Evolutionary conservation across 1,140 invertebrate species (phyloP), one percentile per base, ranked within the genome.

Genomic region (Ladona fulva): DNA sequence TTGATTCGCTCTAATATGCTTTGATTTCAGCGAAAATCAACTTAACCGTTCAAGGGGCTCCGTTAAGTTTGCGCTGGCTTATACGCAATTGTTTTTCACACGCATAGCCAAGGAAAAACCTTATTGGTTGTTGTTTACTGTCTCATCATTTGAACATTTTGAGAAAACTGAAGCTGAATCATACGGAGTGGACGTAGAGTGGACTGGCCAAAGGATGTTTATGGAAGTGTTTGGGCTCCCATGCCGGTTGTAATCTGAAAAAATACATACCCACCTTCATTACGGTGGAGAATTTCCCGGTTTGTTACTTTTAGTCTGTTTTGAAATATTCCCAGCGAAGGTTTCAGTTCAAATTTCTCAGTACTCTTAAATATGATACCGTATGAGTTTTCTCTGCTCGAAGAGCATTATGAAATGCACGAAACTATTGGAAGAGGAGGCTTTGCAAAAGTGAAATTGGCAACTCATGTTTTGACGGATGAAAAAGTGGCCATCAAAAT

Each of bases 401-500:
- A 90, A 77, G 89, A 89, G 78, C 84, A 88, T 19, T 94, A 94
- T 82, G 89, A 91, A 77, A 82, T 93, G 19, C 89, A 92, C 79
- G 91, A 93, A 83, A 94, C 92, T 1, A 90, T 93, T 80, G 92
- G 92, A 11, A 89, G 89, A 80, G 90, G 92, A 78, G 93, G 93
- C 29, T 95, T 95, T 85, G 92, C 90, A 0, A 94, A 94, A 87
- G 94, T 95, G 8, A 93, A 94, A 82, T 84, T 93, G 25, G 94
- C 90, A 0, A 93, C 89, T 16, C 94, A 95, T 85, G 80, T 90
- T 14, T 84, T 92, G 5, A 94, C 94, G 66, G 92, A 91, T 59
- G 91, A 94, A 82, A 92, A 93, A 83, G 93, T 95, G 77, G 94
- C 94, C n/a, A 89, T 95, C 77, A 95, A 95, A 87, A 93, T 94